Evolutionary conservation across 2,888 invertebrate species (phyloP), one percentile per base, ranked within the genome.

Genomic region (Heliconius sara): DNA sequence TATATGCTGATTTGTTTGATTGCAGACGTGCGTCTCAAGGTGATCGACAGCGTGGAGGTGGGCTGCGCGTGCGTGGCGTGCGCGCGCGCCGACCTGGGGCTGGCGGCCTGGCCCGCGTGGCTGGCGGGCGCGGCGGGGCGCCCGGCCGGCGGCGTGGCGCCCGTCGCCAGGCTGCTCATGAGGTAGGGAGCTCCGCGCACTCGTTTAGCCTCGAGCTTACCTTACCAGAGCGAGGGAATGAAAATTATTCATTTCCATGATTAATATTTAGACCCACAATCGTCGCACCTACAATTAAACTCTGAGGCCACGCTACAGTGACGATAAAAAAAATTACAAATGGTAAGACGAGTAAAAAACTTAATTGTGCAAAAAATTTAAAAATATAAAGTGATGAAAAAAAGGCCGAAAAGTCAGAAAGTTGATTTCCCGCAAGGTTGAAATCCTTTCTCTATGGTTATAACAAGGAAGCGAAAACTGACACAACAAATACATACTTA

Each of bases 61-160:
- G 95, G 94, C 0, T 92, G 94, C 80, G 95, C 95, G 68, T 94
- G 94, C 85, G 92, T 95, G 83, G 92, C 93, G 81, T 93, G 93
- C 87, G 94, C 94, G 2, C 92, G 95, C 83, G 92, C 93, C 0
- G 92, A 87, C 80, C 89, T 95, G 9, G 94, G 94, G 19, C 90
- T 94, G 83, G 66, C 82, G 78, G 93, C 94, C 63, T 94, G 94
- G 94, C 94, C 94, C 4, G 83, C 85, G 0, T 90, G 91, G 91
- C 89, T 94, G 7, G 91, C 91, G 6, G 83, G 85, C 12, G 82
- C 80, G 73, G 84, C 92, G 0, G 85, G 81, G 4, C 84, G 91
- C 0, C 82, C 83, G 60, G 83, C 88, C 39, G 82, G 86, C 57
- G 84, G 84, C 80, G 90, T 93, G 0, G 91, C 91, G 27, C 93